Percentiles rank a stretch among this genome's conserved stretches.
Evolutionary conservation across 2,113 vertebrate genomes (phyloP).

Genomic region (Egretta garzetta): DNA sequence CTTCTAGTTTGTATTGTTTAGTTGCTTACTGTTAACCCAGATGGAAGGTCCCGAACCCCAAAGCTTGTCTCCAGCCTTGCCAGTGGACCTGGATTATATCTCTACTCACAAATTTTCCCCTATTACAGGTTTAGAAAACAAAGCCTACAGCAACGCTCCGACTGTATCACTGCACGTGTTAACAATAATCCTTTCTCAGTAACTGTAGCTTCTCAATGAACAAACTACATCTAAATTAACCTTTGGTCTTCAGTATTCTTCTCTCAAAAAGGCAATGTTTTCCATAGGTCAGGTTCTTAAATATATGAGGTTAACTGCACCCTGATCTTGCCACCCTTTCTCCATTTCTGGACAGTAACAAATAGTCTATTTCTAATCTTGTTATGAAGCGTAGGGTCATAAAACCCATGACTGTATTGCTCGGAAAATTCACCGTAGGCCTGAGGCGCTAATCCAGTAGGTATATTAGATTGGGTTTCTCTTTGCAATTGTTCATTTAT

Average conservation of each 20-base stretch:
- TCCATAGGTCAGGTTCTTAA: background rate
- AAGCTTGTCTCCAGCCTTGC: background rate
- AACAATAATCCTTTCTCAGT: background rate
- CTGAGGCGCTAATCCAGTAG: slow-evolving; percentile 1
- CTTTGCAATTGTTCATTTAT: slow-evolving; percentile 11
- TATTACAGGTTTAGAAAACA: background rate
- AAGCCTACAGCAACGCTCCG: background rate
- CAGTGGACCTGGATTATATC: background rate
- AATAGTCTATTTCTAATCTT: background rate
- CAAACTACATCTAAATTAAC: background rate
- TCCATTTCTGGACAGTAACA: background rate
- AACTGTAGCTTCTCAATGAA: background rate
- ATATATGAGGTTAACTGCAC: background rate
- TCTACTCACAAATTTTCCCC: background rate
- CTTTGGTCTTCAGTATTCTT: background rate
- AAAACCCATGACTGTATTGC: slow-evolving; percentile 15
- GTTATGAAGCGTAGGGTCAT: slow-evolving; percentile 22
- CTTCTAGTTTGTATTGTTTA: background rate
- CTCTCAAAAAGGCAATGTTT: background rate
- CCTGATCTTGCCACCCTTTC: background rate
- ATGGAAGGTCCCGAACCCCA: background rate
- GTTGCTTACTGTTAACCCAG: background rate
- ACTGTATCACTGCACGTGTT: fast-evolving
- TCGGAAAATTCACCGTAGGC: background rate
- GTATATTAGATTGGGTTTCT: slow-evolving; percentile 1